Evolutionary conservation across 2,888 invertebrate genomes (phyloP).

Genomic region (Vannuccia rotundouncinata): DNA sequence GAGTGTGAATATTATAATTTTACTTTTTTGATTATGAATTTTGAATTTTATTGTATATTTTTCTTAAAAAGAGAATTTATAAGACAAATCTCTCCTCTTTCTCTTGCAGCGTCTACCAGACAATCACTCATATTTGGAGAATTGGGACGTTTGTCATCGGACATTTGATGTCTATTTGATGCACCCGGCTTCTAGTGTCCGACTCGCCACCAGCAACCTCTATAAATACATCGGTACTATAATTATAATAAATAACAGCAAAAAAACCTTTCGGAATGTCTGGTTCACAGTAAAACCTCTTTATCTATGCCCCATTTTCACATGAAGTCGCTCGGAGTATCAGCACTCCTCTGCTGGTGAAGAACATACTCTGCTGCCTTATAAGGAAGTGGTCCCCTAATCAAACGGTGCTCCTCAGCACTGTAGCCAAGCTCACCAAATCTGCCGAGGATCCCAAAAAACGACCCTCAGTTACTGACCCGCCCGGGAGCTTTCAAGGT

Average conservation of each 20-base stretch:
- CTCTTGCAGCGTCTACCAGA: constrained; percentile 36
- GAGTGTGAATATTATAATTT: no score
- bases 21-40: no score
- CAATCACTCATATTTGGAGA: constrained; percentile 42
- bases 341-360: constrained; percentile 39
- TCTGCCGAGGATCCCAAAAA: neutral
- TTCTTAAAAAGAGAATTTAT: no score
- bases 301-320: neutral
- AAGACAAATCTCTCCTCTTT: no score
- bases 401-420: constrained; percentile 16
- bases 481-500: neutral
- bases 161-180: constrained; percentile 49
- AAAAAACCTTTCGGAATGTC: neutral
- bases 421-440: constrained; percentile 18
- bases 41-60: neutral
- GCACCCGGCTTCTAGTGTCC: constrained; percentile 52
- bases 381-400: constrained; percentile 35
- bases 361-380: constrained; percentile 36
- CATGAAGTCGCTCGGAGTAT: constrained; percentile 37
- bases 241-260: neutral
- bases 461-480: constrained; percentile 28
- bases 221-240: constrained; percentile 52
- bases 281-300: neutral
- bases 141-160: constrained; percentile 47
- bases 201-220: constrained; percentile 50